Percentiles rank a stretch among this genome's conserved stretches.
phyloP scores from a whole-genome alignment of 2,888 invertebrate species.

The Baronia brevicornis region DNA sequence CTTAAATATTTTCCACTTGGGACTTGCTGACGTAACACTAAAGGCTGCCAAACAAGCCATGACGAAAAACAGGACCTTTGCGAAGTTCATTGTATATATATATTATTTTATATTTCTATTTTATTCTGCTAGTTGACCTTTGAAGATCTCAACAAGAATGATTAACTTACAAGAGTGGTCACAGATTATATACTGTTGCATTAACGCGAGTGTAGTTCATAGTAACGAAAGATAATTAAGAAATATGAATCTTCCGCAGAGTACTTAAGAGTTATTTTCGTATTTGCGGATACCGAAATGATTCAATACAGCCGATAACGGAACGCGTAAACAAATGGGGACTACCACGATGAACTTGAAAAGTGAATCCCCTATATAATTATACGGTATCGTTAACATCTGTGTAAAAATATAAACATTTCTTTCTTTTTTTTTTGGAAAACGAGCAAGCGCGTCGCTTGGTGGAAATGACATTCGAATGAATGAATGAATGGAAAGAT shows the following conservation, averaged over 20 bases:
- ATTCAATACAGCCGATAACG: conserved; percentile 7
- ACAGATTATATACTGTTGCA: conserved; percentile 3
- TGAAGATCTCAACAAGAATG: conserved; percentile 4
- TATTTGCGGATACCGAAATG: not conserved
- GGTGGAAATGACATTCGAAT: too few species aligned
- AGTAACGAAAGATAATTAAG: not conserved
- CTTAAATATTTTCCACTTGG: conserved; percentile 30
- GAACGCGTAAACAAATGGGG: not conserved
- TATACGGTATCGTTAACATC: too few species aligned
- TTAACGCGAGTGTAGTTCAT: conserved; percentile 14
- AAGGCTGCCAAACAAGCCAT: conserved; percentile 25
- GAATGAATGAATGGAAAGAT: too few species aligned
- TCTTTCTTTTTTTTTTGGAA: too few species aligned
- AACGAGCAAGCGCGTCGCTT: too few species aligned
- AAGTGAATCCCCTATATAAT: conserved; percentile 20
- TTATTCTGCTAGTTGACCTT: not conserved
- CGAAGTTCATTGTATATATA: conserved; percentile 33
- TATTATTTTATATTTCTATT: not conserved
- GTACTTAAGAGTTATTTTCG: conserved; percentile 1
- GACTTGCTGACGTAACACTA: conserved; percentile 22
- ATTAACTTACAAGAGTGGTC: not conserved
- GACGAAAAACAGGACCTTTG: conserved; percentile 25
- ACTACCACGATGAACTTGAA: conserved; percentile 7
- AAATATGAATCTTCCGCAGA: not conserved
- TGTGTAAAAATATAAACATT: too few species aligned